Percentiles rank a stretch among this genome's conserved stretches.
phyloP scores from a whole-genome alignment of 2,888 invertebrate species.

The Pristionchus arcanus region DNA sequence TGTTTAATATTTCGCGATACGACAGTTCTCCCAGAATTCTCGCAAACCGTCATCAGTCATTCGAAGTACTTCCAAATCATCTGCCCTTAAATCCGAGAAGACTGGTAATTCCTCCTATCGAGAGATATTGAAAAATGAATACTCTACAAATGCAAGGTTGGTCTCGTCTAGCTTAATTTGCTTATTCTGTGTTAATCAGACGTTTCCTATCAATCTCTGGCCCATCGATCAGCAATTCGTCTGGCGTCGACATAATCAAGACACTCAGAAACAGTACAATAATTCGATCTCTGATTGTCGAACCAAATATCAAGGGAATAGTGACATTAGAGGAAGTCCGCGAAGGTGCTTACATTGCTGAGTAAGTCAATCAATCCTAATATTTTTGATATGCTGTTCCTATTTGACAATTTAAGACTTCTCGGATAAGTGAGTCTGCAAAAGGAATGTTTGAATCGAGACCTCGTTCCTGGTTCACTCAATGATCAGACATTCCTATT shows the following conservation, averaged over 20 bases:
- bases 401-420: conserved; percentile 4
- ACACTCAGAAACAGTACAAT: neutral
- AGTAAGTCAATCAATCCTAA: neutral
- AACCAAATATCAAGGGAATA: neutral
- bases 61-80: neutral
- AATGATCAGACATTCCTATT: neutral
- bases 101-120: neutral
- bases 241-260: neutral
- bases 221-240: neutral
- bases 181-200: neutral
- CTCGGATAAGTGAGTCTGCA: neutral
- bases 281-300: neutral
- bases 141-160: conserved; percentile 37
- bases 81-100: neutral
- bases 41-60: neutral
- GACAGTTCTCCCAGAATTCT: neutral
- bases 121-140: conserved; percentile 40
- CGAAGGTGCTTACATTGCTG: conserved; percentile 14
- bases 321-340: neutral
- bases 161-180: neutral
- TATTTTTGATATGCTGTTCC: neutral
- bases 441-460: conserved; percentile 17
- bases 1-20: too few relatives aligned
- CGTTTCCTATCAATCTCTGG: neutral
- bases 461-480: neutral